Percentiles rank a stretch among this genome's conserved stretches.
Conservation (phyloP, 30 jellyfish, hydroid and myxozoan genomes). For the Pseudorhiza aurosa region DNA sequence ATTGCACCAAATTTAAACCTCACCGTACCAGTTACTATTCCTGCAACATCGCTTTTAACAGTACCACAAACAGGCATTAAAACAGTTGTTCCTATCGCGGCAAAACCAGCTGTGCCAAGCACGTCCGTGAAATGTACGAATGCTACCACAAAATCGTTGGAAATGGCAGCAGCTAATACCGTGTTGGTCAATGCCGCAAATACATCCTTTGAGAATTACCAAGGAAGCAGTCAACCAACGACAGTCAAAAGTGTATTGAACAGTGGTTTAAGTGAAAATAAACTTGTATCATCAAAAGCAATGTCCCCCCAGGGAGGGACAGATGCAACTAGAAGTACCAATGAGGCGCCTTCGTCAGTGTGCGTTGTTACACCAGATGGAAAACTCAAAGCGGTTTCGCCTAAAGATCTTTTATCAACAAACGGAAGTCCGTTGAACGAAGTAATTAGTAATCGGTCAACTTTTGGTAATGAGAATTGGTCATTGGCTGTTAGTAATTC, state of each 20-base stretch:
- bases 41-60: background rate
- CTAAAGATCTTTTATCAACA: constrained; percentile 12
- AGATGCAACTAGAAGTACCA: background rate
- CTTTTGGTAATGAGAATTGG: background rate
- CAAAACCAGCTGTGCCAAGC: background rate
- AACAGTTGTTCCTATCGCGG: background rate
- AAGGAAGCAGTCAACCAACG: background rate
- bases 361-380: constrained; percentile 66
- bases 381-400: constrained; percentile 59
- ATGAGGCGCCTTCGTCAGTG: constrained; percentile 7
- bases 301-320: background rate
- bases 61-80: background rate
- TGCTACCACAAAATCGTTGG: background rate
- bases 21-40: constrained; percentile 7
- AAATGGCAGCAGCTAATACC: background rate
- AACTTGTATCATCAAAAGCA: background rate
- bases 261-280: background rate
- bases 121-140: background rate
- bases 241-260: background rate
- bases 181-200: background rate
- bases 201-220: background rate
- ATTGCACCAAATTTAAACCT: constrained; percentile 19
- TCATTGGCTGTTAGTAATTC: background rate
- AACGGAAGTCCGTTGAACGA: background rate
- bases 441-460: background rate